Percentiles rank a stretch among this genome's conserved stretches.
These are phyloP conservation scores for Chironomus striatipennis DNA, from an alignment of 1,140 invertebrate genomes.

Conservation along the genomic window DNA sequence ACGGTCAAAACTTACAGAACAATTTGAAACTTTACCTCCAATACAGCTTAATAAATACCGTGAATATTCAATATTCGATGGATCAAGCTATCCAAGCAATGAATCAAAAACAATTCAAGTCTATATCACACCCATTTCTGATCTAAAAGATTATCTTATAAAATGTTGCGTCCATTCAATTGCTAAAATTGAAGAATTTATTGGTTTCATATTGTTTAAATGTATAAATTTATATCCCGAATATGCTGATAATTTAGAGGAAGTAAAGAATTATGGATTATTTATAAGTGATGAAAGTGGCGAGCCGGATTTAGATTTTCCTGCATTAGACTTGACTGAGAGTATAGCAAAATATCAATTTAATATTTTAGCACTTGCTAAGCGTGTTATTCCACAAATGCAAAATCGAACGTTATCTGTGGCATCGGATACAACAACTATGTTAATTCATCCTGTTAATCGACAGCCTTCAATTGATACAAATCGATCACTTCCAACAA, in stretches of 20 bases:
- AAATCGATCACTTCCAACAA: constrained; percentile 28
- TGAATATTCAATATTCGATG: constrained; percentile 87
- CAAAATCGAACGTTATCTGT: constrained; percentile 40
- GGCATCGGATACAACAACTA: constrained; percentile 36
- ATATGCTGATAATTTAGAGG: constrained; percentile 42
- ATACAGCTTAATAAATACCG: constrained; percentile 75
- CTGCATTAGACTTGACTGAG: constrained; percentile 78
- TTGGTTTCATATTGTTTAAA: constrained; percentile 86
- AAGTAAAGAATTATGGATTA: constrained; percentile 65
- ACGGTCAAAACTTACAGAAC: constrained; percentile 58
- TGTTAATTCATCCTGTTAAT: constrained; percentile 30
- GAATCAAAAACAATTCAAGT: constrained; percentile 72
- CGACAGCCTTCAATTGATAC: constrained; percentile 30
- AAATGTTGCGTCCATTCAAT: constrained; percentile 67
- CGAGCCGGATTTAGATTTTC: constrained; percentile 91
- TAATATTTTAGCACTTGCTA: constrained; percentile 75
- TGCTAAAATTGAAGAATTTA: constrained; percentile 85
- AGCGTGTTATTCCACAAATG: constrained; percentile 44
- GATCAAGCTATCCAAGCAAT: constrained; percentile 67
- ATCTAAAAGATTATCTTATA: constrained; percentile 75
- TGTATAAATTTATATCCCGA: constrained; percentile 55
- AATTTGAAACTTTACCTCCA: constrained; percentile 63
- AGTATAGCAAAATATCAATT: constrained; percentile 89
- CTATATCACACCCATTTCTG: constrained; percentile 77
- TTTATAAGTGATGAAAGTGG: constrained; percentile 95